Base-by-base conservation (phyloP, 2,797 vertebrate species). In the Hapalemur alaotrensis region DNA sequence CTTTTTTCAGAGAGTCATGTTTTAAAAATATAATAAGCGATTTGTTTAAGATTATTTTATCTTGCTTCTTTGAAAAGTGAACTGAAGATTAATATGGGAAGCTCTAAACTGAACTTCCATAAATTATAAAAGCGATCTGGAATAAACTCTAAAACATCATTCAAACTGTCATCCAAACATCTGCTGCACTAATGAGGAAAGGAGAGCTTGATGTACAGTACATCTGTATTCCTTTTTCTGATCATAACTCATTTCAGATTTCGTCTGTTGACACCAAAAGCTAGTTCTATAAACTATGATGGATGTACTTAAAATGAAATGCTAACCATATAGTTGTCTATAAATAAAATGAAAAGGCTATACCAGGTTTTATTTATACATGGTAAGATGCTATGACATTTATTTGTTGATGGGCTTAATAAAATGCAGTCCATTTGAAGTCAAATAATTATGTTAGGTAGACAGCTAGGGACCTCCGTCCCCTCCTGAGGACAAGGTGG, bases 101-200 rank as follows among this genome's bases (percentile, higher is more conserved):
- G 4, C 12, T 75, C 54, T 70, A 79, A 52, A 15, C 7, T 59
- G 83, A 93, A 83, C 1, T 13, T 69, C 41, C 84, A 79, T 95
- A 93, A 88, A 96, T 92, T 89, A 73, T 35, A 86, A 93, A 79
- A 59, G 18, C 2, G 12, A 67, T 81, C 43, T 67, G 91, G 67
- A 93, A 82, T 57, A 86, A 95, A 84, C 35, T 96, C 20, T 81
- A 52, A 95, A 57, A 46, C 52, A 96, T 94, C 78, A 82, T 81
- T 97, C 94, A 97, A 48, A 52, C 69, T 96, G 89, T 93, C 96
- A 93, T 67, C 80, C 41, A 35, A 92, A 41, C 93, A 95, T 75
- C 95, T 98, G 96, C 46, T 78, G 0, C 46, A 63, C 69, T 97
- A 96, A 97, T 79, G 78, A 93, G 61, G 43, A 91, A 89, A 76